Evolutionary conservation across 2,113 vertebrate genomes (phyloP).

Genomic region (Turnix velox): DNA sequence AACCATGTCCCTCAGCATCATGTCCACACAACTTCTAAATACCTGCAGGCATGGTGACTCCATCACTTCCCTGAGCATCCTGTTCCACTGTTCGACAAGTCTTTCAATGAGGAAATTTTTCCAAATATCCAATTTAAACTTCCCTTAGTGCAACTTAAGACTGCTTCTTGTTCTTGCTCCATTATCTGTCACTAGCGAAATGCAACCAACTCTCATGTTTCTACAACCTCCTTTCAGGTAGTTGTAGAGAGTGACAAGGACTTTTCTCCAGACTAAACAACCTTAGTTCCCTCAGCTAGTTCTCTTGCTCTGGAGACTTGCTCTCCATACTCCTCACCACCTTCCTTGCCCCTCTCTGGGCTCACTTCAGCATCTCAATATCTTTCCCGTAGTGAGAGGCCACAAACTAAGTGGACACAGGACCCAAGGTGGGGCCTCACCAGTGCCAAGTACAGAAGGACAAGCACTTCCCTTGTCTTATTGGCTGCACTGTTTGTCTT

Average conservation of each 20-base stretch:
- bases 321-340: not conserved
- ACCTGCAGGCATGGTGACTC: not conserved
- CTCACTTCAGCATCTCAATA: not conserved
- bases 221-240: not conserved
- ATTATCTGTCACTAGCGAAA: not conserved
- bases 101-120: not conserved
- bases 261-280: not conserved
- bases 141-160: not conserved
- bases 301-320: not conserved
- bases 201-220: not conserved
- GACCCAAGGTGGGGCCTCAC: not conserved
- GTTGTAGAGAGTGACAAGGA: not conserved
- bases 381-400: not conserved
- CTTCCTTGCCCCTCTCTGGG: not conserved
- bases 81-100: not conserved
- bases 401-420: not conserved
- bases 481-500: not conserved
- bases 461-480: not conserved
- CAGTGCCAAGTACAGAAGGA: not conserved
- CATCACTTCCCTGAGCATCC: not conserved
- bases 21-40: not conserved
- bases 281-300: not conserved
- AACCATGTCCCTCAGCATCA: not conserved
- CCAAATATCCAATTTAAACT: not conserved
- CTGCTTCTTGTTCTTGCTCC: not conserved